Conservation (phyloP, 2,113 vertebrate species). For the Silurus glanis region DNA sequence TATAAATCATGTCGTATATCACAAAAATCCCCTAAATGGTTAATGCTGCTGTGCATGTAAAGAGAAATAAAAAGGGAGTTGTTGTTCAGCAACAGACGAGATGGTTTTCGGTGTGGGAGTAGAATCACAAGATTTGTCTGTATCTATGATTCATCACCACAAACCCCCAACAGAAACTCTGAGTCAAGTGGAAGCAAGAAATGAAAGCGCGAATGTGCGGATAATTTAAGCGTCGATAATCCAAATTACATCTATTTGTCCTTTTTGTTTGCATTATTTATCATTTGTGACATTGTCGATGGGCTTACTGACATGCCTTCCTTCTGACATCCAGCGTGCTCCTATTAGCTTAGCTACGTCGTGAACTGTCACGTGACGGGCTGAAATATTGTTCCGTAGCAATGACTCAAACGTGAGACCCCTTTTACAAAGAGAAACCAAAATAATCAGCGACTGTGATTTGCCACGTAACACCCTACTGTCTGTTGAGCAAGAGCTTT, state of each 20-base stretch:
- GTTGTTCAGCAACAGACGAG: too few relatives aligned
- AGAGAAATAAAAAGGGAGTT: not conserved
- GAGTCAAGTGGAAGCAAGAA: conserved; percentile 11
- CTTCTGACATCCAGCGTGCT: not conserved
- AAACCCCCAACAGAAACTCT: conserved; percentile 14
- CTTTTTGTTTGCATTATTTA: too few relatives aligned
- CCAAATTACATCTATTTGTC: too few relatives aligned
- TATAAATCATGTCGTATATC: too few relatives aligned
- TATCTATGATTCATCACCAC: conserved; percentile 41
- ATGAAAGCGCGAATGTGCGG: not conserved
- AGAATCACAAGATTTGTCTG: not conserved
- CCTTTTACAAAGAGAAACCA: conserved; percentile 57
- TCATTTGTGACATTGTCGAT: not conserved
- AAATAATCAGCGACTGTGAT: conserved; percentile 44
- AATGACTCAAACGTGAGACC: conserved; percentile 63
- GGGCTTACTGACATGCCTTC: not conserved
- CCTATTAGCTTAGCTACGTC: not conserved
- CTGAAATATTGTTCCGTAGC: not conserved
- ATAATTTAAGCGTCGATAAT: not conserved
- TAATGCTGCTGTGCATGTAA: too few relatives aligned
- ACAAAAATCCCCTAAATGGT: not conserved
- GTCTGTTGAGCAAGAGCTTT: conserved; percentile 31
- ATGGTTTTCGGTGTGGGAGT: conserved; percentile 18
- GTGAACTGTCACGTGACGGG: not conserved
- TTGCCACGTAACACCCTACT: conserved; percentile 11